phyloP scores from a whole-genome alignment of 1,140 invertebrate species.

The Diuraphis noxia region DNA sequence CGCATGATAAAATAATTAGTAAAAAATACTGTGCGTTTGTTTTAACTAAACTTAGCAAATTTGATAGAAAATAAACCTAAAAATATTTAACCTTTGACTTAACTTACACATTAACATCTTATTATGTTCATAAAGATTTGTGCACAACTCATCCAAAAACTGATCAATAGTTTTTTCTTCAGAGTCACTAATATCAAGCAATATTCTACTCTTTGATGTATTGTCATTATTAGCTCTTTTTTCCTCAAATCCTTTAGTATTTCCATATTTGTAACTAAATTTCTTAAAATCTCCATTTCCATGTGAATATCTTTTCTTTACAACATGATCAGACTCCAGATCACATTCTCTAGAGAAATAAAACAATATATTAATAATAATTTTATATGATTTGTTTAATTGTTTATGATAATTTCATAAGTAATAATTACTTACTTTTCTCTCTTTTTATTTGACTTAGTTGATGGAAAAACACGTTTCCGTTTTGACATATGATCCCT shows the following conservation, averaged over 20 bases:
- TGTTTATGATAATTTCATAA: background rate
- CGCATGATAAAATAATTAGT: background rate
- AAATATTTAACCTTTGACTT: background rate
- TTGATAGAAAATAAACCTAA: background rate
- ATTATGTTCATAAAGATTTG: constrained; percentile 39
- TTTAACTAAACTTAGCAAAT: background rate
- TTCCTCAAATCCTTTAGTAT: constrained; percentile 9
- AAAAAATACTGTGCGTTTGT: background rate
- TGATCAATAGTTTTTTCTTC: background rate
- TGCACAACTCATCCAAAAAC: constrained; percentile 18
- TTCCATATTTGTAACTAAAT: constrained; percentile 24
- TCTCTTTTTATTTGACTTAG: constrained; percentile 7
- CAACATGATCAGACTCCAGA: constrained; percentile 20
- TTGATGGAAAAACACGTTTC: background rate
- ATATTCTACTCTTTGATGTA: constrained; percentile 10
- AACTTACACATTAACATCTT: constrained; percentile 44
- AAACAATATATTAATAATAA: background rate
- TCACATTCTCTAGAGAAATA: background rate
- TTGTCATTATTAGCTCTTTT: background rate
- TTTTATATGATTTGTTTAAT: background rate
- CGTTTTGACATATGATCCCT: background rate
- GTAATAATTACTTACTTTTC: constrained; percentile 15
- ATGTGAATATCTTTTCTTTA: constrained; percentile 19
- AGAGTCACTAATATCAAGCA: background rate
- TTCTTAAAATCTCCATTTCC: background rate